Conservation (phyloP, 2,888 invertebrate genomes). For the Autographa pulchrina region DNA sequence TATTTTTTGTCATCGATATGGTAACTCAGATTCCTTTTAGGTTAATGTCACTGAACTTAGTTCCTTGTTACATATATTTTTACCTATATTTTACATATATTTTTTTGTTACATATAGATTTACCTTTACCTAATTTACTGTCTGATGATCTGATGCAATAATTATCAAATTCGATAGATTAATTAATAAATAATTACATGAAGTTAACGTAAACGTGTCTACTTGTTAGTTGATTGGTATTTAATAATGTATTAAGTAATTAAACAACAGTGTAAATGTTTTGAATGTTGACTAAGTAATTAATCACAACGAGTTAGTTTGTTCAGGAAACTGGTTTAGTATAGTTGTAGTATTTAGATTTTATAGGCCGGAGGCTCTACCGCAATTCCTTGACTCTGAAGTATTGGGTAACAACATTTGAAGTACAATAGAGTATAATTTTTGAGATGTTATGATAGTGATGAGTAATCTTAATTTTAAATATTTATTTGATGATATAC, state of each 20-base stretch:
- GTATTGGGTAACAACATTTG: neutral
- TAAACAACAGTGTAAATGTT: constrained; percentile 10
- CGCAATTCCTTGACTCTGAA: neutral
- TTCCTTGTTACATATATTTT: too few species aligned
- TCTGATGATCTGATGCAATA: neutral
- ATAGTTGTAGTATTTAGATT: constrained; percentile 2
- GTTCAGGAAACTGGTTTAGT: neutral
- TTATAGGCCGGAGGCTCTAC: neutral
- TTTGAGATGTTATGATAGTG: too few species aligned
- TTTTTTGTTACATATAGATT: too few species aligned
- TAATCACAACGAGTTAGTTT: constrained; percentile 1
- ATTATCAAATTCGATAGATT: neutral
- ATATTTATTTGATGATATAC: too few species aligned
- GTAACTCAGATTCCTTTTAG: too few species aligned
- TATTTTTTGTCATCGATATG: too few species aligned
- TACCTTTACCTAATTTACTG: neutral
- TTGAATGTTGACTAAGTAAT: constrained; percentile 5
- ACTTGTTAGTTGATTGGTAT: constrained; percentile 8
- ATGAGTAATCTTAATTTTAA: too few species aligned
- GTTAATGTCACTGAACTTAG: too few species aligned
- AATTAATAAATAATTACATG: constrained; percentile 3
- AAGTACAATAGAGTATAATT: neutral
- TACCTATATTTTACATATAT: too few species aligned
- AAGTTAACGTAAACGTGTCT: neutral
- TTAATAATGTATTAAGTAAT: constrained; percentile 11